Conservation (phyloP, 1,140 invertebrate genomes). For the Pemphigus obesinymphae region DNA sequence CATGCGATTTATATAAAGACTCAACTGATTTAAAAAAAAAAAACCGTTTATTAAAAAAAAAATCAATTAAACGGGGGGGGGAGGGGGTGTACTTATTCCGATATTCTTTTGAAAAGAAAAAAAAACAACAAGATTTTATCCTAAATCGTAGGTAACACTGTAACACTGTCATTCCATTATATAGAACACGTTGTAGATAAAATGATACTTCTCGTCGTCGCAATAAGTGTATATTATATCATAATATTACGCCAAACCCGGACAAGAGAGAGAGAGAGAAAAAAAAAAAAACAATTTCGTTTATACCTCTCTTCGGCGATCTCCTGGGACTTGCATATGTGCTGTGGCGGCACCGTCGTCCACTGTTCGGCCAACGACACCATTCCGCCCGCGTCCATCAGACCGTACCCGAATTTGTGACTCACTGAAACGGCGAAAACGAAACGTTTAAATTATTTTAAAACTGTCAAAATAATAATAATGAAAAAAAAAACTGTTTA, state of each 20-base stretch:
- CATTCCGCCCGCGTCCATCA: constrained; percentile 95
- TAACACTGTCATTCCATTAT: too few relatives aligned
- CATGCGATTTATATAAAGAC: too few relatives aligned
- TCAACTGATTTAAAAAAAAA: too few relatives aligned
- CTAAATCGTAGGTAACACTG: too few relatives aligned
- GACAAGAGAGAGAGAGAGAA: neutral
- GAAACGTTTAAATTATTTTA: neutral
- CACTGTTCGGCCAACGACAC: constrained; percentile 87
- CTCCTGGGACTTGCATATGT: constrained; percentile 89
- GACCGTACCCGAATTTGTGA: constrained; percentile 94
- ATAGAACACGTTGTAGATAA: too few relatives aligned
- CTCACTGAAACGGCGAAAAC: constrained; percentile 58
- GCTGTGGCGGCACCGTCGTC: constrained; percentile 90
- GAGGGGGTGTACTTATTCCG: too few relatives aligned
- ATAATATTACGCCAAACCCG: neutral
- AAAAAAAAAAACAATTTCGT: constrained; percentile 3
- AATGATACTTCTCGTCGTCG: too few relatives aligned
- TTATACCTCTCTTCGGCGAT: constrained; percentile 67
- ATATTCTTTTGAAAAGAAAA: too few relatives aligned
- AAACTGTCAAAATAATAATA: neutral
- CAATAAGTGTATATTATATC: neutral
- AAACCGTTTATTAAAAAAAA: too few relatives aligned
- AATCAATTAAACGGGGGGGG: too few relatives aligned
- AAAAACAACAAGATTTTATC: too few relatives aligned
- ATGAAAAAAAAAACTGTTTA: too few relatives aligned